Percentiles rank a stretch among this genome's conserved stretches.
Conservation (phyloP, 2,797 vertebrate species). For the Graptemys geographica region DNA sequence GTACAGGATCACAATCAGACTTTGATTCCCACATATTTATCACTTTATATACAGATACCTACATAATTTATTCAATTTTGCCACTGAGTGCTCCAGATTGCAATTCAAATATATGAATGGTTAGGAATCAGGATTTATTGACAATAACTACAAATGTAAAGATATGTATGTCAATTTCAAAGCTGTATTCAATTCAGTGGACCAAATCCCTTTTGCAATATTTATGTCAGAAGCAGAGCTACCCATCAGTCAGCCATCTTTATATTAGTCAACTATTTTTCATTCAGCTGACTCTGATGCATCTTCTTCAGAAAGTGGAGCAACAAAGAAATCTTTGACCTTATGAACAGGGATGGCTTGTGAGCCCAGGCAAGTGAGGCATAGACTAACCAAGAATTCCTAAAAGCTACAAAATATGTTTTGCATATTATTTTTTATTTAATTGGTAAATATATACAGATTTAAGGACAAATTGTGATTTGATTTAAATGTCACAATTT, state of each 20-base stretch:
- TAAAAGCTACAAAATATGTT: neutral
- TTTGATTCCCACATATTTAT: neutral
- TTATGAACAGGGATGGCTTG: neutral
- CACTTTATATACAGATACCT: neutral
- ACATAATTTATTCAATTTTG: neutral
- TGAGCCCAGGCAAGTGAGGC: neutral
- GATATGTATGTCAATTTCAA: neutral
- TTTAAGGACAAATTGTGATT: neutral
- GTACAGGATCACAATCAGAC: neutral
- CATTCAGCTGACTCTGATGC: neutral
- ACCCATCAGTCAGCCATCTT: neutral
- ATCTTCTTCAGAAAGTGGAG: fast-evolving
- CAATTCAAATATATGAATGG: neutral
- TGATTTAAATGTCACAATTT: neutral
- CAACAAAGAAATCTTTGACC: neutral
- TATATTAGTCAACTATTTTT: neutral
- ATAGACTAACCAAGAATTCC: neutral
- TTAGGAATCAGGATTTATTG: neutral
- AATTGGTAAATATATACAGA: neutral
- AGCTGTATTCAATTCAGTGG: neutral
- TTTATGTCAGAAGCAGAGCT: neutral
- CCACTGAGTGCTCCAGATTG: neutral
- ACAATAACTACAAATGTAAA: neutral
- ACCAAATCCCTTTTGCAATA: neutral
- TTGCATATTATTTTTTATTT: neutral